Conservation (phyloP, 2,113 vertebrate genomes). For the Callospermophilus lateralis region DNA sequence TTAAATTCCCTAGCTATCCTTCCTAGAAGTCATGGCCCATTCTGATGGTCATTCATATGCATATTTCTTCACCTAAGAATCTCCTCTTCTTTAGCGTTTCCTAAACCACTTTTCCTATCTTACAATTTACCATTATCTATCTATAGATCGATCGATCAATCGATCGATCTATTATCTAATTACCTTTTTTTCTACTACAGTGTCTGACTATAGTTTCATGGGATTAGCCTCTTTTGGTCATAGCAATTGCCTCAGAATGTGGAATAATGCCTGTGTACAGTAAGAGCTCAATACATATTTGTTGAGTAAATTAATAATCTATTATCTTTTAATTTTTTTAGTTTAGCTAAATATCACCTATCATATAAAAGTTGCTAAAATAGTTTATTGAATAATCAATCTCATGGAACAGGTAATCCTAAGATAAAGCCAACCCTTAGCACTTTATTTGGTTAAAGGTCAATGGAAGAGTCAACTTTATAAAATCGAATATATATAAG, state of each 20-base stretch:
- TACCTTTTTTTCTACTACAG: not conserved
- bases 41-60: not conserved
- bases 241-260: not conserved
- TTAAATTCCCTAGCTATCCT: not conserved
- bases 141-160: not conserved
- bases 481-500: not conserved
- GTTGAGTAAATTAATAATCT: not conserved
- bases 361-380: not conserved
- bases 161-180: not conserved
- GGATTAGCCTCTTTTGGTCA: not conserved
- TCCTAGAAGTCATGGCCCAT: not conserved
- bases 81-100: not conserved
- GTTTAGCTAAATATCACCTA: not conserved
- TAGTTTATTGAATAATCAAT: constrained; percentile 13
- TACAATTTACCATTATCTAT: not conserved
- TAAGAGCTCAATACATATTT: constrained; percentile 33
- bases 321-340: constrained; percentile 8
- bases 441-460: constrained; percentile 5
- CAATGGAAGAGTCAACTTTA: constrained; percentile 10
- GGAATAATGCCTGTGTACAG: not conserved
- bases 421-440: not conserved
- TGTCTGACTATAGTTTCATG: not conserved
- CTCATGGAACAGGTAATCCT: not conserved
- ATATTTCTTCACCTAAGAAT: not conserved
- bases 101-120: not conserved